phyloP scores from a whole-genome alignment of 2,888 invertebrate genomes.

The Disparrhopalites patrizii region DNA sequence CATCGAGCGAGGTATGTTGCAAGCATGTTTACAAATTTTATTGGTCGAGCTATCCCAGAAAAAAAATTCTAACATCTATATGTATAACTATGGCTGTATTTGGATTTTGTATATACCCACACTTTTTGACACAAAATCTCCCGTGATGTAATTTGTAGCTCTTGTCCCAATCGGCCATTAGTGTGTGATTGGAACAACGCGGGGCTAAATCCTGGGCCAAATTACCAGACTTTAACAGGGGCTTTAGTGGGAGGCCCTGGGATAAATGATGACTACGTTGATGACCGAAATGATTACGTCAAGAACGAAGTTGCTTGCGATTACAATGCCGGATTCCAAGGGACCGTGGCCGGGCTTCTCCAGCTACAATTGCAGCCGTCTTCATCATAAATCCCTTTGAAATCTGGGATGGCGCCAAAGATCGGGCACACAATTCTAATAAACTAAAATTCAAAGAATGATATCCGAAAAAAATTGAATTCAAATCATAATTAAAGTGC shows the following conservation, averaged over 20 bases:
- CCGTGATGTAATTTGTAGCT: conserved; percentile 51
- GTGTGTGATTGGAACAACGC: conserved; percentile 56
- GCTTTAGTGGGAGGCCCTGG: conserved; percentile 60
- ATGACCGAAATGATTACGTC: conserved; percentile 56
- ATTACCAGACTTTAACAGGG: conserved; percentile 58
- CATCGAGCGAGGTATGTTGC: conserved; percentile 56
- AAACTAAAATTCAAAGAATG: no score
- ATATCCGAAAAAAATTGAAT: no score
- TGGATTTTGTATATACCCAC: neutral
- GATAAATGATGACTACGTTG: conserved; percentile 56
- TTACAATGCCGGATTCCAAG: conserved; percentile 59
- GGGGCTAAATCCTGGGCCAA: conserved; percentile 51
- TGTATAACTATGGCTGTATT: no score
- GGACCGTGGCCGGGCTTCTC: conserved; percentile 55
- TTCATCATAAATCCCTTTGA: no score
- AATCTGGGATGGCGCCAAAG: no score
- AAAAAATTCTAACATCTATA: neutral
- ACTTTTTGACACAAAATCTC: neutral
- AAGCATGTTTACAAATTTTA: neutral
- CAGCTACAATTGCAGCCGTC: no score
- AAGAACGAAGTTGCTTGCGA: conserved; percentile 59
- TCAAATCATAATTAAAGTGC: no score
- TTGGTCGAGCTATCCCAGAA: no score
- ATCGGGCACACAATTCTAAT: no score
- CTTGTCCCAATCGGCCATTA: conserved; percentile 56